Evolutionary conservation across 2,888 invertebrate genomes (phyloP), one percentile per base, ranked within the genome.

Genomic region (Pristionchus exspectatus): DNA sequence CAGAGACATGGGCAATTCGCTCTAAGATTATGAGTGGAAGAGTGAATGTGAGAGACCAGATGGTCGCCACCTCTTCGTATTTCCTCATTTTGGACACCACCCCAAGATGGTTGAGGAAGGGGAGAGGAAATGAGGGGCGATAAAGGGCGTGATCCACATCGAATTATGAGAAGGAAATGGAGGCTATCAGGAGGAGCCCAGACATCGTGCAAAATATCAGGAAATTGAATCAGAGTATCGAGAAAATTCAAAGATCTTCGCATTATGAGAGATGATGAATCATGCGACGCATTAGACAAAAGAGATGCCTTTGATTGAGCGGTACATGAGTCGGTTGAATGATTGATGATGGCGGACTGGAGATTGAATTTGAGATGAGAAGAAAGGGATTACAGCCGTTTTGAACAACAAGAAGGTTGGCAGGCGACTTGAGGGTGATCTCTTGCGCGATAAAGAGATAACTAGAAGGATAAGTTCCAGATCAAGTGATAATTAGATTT

Each of bases 21-120:
- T 14, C 50, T 24, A 83, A 56, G 56, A 56, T 83, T 54, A 56
- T 54, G 83, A 83, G 83, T 27, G 83, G 44, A 30, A 14, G 83
- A 83, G 83, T 27, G 83, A 83, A 83, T 54, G 72, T 72, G 72
- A 30, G 33, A 72, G 72, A 72, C 72, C 72, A 72, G 72, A 72
- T 72, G 72, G 72, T 72, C 72, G 27, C 14, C 72, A 30, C 72
- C 30, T 72, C 72, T 18, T 33, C 30, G 30, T 72, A 72, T 72
- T 72, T 72, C 72, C 72, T 72, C 72, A 72, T 72, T 72, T 72
- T 72, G 72, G 72, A 72, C 72, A 33, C 33, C 10, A 59, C 18
- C 30, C 27, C 50, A 38, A 50, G 50, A 50, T 44, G 81, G 16
- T 27, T 44, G 33, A 27, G 30, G n/a, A 33, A 30, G 44, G 81